phyloP scores from a whole-genome alignment of 2,888 invertebrate species.

The Acanthoscelides obtectus region DNA sequence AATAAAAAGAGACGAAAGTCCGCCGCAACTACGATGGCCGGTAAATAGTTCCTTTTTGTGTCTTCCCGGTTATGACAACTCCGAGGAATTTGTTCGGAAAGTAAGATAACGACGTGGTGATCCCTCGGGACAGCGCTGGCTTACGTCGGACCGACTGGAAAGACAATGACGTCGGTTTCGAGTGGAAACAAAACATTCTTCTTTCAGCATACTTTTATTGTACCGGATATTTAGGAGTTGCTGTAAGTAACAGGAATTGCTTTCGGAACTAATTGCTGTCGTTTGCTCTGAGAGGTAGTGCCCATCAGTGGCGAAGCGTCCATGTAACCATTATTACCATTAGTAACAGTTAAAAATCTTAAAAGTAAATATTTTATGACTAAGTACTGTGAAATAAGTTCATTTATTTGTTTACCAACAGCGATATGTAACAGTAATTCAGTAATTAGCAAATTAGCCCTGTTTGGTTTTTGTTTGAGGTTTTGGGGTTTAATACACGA shows the following conservation, averaged over 20 bases:
- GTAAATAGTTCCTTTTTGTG: conserved; percentile 4
- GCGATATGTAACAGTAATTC: no score
- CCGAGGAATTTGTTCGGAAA: conserved; percentile 3
- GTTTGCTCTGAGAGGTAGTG: no score
- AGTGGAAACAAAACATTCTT: not conserved
- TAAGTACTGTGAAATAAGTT: no score
- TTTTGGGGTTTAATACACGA: no score
- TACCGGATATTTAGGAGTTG: not conserved
- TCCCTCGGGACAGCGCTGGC: conserved; percentile 1
- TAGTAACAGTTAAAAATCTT: no score
- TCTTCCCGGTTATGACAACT: conserved; percentile 5
- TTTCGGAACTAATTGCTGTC: not conserved
- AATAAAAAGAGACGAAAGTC: not conserved
- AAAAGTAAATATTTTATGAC: no score
- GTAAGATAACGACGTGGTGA: not conserved
- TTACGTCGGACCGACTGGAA: not conserved
- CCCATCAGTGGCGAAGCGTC: no score
- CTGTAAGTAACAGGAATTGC: not conserved
- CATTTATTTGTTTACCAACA: no score
- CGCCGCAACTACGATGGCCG: not conserved
- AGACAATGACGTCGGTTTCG: not conserved
- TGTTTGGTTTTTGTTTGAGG: no score
- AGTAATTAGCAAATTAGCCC: no score
- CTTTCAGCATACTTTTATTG: not conserved
- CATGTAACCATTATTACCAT: no score